Evolutionary conservation across 2,888 invertebrate species (phyloP), one percentile per base, ranked within the genome.

Genomic region (Trichogramma dendrolimi): DNA sequence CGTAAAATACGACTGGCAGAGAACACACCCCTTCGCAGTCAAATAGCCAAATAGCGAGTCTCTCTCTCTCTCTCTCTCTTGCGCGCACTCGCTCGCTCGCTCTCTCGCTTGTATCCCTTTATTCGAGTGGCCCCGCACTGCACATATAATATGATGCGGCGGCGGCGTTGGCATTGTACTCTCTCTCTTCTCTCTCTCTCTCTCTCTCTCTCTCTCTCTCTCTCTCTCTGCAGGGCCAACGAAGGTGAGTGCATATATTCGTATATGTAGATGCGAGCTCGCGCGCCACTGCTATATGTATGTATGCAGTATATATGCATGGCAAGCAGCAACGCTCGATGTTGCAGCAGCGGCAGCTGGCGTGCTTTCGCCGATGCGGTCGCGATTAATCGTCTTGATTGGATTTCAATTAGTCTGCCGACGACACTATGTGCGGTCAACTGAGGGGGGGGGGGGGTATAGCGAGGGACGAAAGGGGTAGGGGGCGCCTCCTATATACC

Each of bases 321-420:
- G n/a, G 8, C 8, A 46, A 46, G 11, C 39, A 42, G 53, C 61
- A 55, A 55, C 46, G 65, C 50, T 56, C 14, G 14, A 14, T 14
- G 14, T 14, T 14, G 14, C 14, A 14, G 14, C 14, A 14, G 14
- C 14, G 14, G 14, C 43, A 49, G 48, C 51, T 53, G 60, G 68
- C 60, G 68, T 65, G 69, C 65, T 59, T 67, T 62, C 68, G 58
- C 50, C 69, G 70, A 68, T 69, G 73, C 72, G 72, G 71, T 70
- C 71, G 70, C 75, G 71, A 77, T 77, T 75, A 76, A 76, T 76
- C 71, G 71, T 71, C 65, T 69, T 73, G 74, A 77, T 76, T 75
- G 76, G 74, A 74, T 74, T 75, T 70, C 76, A 77, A 75, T 77
- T 75, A 76, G 71, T 65, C 71, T 62, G 64, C 64, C 58, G 55